phyloP scores from a whole-genome alignment of 2,888 invertebrate species.

The Baronia brevicornis region DNA sequence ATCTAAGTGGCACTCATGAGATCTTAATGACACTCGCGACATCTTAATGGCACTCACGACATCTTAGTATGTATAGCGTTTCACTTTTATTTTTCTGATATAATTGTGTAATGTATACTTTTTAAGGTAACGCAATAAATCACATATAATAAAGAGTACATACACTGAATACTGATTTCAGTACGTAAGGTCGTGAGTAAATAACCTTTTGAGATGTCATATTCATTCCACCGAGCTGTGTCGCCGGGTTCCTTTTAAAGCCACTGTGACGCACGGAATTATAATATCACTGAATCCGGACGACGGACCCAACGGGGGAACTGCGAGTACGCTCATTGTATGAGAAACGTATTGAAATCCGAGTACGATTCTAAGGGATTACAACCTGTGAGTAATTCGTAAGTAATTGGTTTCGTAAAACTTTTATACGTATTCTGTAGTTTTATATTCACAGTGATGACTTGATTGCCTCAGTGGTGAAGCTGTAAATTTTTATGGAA shows the following conservation, averaged over 20 bases:
- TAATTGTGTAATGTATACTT: neutral
- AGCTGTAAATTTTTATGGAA: no score
- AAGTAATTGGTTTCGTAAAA: constrained; percentile 7
- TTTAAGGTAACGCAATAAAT: neutral
- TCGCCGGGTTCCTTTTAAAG: constrained; percentile 9
- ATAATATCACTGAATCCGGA: constrained; percentile 10
- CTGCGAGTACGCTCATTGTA: constrained; percentile 9
- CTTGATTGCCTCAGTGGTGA: no score
- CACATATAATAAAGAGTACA: no score
- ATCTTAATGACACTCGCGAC: no score
- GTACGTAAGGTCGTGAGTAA: constrained; percentile 9
- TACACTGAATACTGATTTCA: no score
- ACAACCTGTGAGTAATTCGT: constrained; percentile 4
- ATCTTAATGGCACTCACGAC: no score
- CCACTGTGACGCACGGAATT: constrained; percentile 11
- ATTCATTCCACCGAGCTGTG: constrained; percentile 12
- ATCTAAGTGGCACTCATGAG: no score
- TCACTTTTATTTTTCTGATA: constrained; percentile 1
- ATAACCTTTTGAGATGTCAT: constrained; percentile 12
- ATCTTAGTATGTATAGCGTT: no score
- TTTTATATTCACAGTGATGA: no score
- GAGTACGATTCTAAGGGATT: constrained; percentile 2
- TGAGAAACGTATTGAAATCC: constrained; percentile 5
- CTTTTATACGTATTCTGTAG: no score
- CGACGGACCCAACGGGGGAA: constrained; percentile 3